A percentile compares a stretch with the other conserved stretches of the same genome.
These are phyloP conservation scores for Heliangelus exortis DNA, from an alignment of 2,797 vertebrate species.

Conservation along the genomic window DNA sequence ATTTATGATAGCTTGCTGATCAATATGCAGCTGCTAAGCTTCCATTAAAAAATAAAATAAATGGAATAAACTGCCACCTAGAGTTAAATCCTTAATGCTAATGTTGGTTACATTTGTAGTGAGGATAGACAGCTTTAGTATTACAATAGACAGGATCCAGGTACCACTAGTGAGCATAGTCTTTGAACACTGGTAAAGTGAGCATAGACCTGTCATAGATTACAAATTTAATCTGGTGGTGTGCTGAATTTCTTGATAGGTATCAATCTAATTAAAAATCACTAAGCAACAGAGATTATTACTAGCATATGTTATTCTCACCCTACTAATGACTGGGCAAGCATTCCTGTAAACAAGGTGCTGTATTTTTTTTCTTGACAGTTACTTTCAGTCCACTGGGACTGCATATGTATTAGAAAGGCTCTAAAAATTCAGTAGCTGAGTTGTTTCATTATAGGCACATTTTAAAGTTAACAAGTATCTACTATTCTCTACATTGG, in stretches of 20 bases:
- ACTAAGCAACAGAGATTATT: background rate
- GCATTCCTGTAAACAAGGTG: background rate
- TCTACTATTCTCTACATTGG: background rate
- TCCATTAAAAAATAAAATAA: background rate
- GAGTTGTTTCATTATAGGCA: background rate
- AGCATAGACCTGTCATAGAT: background rate
- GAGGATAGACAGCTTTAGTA: background rate
- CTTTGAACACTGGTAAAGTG: background rate
- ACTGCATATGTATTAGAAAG: background rate
- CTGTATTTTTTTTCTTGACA: background rate
- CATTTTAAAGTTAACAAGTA: background rate
- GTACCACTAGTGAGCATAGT: background rate
- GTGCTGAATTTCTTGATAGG: background rate
- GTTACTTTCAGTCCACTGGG: background rate
- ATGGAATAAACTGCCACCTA: constrained; percentile 75
- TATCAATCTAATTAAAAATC: background rate
- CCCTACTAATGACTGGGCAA: background rate
- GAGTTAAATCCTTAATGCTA: constrained; percentile 56
- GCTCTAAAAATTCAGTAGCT: background rate
- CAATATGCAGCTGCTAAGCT: background rate
- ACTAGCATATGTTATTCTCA: background rate
- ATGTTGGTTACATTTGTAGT: background rate
- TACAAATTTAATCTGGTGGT: background rate
- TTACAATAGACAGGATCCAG: background rate
- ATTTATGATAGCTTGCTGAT: background rate